These are phyloP conservation scores for Actenoides hombroni DNA, from an alignment of 2,113 vertebrate genomes.

Conservation along the genomic window DNA sequence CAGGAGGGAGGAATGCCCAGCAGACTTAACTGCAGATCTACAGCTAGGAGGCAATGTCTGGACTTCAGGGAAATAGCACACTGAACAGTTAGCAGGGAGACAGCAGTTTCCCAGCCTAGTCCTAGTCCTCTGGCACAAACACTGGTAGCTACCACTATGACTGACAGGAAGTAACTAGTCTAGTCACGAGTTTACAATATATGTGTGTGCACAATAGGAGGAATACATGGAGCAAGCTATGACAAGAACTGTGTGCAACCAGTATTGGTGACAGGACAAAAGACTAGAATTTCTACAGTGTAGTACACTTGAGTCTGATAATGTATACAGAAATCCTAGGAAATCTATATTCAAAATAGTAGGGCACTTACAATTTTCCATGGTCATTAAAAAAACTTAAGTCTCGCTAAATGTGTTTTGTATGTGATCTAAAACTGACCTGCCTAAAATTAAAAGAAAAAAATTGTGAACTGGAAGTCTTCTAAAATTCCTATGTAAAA, in stretches of 20 bases:
- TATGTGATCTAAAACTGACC: neutral
- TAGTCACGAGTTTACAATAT: neutral
- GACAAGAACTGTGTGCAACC: neutral
- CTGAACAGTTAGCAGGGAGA: neutral
- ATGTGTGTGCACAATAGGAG: neutral
- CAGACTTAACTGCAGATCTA: neutral
- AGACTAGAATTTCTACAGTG: neutral
- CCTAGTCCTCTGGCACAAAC: neutral
- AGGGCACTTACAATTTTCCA: neutral
- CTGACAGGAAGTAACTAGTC: neutral
- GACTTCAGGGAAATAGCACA: neutral
- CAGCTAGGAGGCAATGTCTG: neutral
- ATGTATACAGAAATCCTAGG: neutral
- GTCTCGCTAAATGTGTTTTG: neutral
- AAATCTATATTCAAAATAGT: neutral
- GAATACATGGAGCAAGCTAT: neutral
- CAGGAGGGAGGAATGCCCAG: neutral
- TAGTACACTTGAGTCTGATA: neutral
- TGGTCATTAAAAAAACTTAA: neutral
- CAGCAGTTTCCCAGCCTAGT: neutral
- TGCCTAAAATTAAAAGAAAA: neutral
- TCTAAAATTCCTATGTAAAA: neutral
- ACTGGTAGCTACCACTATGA: neutral
- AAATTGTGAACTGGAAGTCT: neutral
- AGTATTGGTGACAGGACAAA: neutral